Conservation (phyloP, 1,140 invertebrate genomes). For the Pseudomyrmex cubaensis region DNA sequence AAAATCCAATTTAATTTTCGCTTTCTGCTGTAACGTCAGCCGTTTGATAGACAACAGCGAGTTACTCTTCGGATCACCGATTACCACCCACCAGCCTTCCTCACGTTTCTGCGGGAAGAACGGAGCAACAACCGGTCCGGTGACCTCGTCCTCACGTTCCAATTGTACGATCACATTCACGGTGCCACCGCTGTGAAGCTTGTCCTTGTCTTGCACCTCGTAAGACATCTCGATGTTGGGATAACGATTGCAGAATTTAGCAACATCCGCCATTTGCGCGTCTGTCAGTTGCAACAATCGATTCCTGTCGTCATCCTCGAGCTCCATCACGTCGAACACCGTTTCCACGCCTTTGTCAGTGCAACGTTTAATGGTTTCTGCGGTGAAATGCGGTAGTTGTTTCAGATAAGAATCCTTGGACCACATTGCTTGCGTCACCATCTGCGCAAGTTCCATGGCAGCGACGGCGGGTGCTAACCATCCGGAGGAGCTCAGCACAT, state of each 20-base stretch:
- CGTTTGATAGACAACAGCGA: conserved; percentile 98
- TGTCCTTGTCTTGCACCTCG: conserved; percentile 94
- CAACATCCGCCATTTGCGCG: conserved; percentile 97
- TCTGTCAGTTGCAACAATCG: conserved; percentile 94
- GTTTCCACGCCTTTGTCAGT: conserved; percentile 97
- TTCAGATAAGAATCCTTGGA: conserved; percentile 99
- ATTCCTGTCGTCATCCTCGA: conserved; percentile 97
- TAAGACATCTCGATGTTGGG: conserved; percentile 99
- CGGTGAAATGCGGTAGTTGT: conserved; percentile 97
- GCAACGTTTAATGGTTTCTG: conserved; percentile 96
- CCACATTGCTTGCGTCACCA: conserved; percentile 99
- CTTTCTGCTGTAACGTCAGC: conserved; percentile 96
- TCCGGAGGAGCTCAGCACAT: conserved; percentile 98
- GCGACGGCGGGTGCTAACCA: conserved; percentile 99
- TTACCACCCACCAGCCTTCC: conserved; percentile 99
- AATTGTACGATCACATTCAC: conserved; percentile 96
- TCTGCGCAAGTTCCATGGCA: conserved; percentile 99
- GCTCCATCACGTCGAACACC: conserved; percentile 99
- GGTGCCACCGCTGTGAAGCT: conserved; percentile 91
- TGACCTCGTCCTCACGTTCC: conserved; percentile 98
- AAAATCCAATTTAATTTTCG: conserved; percentile 98
- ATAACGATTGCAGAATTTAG: conserved; percentile 99
- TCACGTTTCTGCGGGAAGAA: conserved; percentile 99
- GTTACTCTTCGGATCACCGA: conserved; percentile 98
- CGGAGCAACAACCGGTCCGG: conserved; percentile 98